These are phyloP conservation scores for Leptobrachium leishanense DNA, from an alignment of 2,113 vertebrate genomes.

Conservation along the genomic window DNA sequence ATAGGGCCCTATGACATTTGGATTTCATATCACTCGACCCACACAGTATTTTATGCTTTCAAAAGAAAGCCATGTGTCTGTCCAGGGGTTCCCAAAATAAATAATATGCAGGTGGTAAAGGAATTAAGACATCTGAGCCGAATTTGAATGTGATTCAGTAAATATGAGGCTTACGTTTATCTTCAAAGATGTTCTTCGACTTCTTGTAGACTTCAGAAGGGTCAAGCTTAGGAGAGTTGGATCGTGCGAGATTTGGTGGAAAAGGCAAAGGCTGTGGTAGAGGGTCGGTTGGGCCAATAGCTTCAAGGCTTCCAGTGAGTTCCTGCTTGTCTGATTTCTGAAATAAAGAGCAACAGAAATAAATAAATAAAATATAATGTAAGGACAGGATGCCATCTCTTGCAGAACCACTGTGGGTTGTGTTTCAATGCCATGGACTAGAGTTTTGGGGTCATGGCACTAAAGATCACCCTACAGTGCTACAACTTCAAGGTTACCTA, in stretches of 20 bases:
- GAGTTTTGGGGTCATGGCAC: too few relatives aligned
- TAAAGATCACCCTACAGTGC: too few relatives aligned
- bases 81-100: neutral
- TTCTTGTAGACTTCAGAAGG: slow-evolving; percentile 94
- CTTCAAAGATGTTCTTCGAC: slow-evolving; percentile 87
- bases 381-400: too few relatives aligned
- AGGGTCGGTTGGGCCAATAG: slow-evolving; percentile 66
- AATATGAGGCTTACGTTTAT: slow-evolving; percentile 83
- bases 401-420: too few relatives aligned
- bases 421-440: too few relatives aligned
- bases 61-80: too few relatives aligned
- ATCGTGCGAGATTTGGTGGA: slow-evolving; percentile 69
- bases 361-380: neutral
- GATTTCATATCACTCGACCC: too few relatives aligned
- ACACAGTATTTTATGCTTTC: too few relatives aligned
- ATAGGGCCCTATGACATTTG: too few relatives aligned
- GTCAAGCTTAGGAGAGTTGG: slow-evolving; percentile 87
- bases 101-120: neutral
- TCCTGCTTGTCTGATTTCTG: slow-evolving; percentile 78
- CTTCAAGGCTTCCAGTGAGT: slow-evolving; percentile 73
- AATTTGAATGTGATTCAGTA: neutral
- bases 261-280: slow-evolving; percentile 80
- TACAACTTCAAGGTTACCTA: too few relatives aligned
- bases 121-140: too few relatives aligned
- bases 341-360: slow-evolving; percentile 54